Evolutionary conservation across 2,888 invertebrate species (phyloP), one percentile per base, ranked within the genome.

Genomic region (Himalopsyche anomala): DNA sequence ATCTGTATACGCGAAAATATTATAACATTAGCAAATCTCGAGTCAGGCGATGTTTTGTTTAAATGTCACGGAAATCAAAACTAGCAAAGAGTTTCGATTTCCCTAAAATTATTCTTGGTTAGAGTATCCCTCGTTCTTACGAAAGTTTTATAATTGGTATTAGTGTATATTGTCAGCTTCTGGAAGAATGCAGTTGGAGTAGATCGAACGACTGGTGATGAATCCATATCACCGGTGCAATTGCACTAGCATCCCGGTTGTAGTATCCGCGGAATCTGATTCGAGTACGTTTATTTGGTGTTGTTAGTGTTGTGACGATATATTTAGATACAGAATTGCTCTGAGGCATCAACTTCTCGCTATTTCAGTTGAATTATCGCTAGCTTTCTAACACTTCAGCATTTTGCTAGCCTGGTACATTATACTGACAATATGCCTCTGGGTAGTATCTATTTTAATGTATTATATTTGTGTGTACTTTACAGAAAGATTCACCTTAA

Each of bases 241-340:
- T 19, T 62, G 62, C 62, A 62, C 62, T 62, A 51, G 15, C 15
- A 51, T 12, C 51, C 51, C 51, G 51, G 19, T 62, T 62, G 62
- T 62, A 62, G 19, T 19, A 62, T 62, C 62, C 5, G 62, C 28
- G 62, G 62, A 62, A 62, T 62, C 28, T 4, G 62, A 62, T 62
- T 62, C 62, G 62, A 19, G 62, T 4, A 19, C 19, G 62, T 62
- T 62, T 62, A 62, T 62, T 62, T 62, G 62, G 62, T 62, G 62
- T 56, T 56, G 56, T 62, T 62, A 62, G 62, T 19, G 19, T 28
- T 19, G 28, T 28, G 62, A 28, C 19, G 62, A 28, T 62, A 62
- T 62, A 62, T 62, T 62, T 62, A 62, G 62, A n/a, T 5, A 28
- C 62, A 62, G 62, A 19, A 28, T 62, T 62, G 19, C 62, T 62